Conservation (phyloP, 1,140 invertebrate genomes). For the Drosophila yakuba region DNA sequence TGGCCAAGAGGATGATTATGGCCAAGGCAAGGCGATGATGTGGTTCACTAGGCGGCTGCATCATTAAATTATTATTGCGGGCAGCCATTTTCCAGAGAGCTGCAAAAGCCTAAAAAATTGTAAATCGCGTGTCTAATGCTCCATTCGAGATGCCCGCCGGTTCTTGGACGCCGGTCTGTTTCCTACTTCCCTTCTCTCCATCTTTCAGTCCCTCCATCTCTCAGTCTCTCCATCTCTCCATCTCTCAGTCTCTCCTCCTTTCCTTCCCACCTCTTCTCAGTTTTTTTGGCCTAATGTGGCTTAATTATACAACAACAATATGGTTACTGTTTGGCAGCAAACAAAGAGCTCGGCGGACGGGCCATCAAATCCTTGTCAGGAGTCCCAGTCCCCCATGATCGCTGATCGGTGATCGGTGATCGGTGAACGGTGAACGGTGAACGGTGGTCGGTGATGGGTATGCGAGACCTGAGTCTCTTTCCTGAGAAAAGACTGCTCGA, state of each 20-base stretch:
- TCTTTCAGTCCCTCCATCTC: too few relatives aligned
- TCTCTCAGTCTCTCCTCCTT: too few relatives aligned
- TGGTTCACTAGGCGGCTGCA: constrained; percentile 68
- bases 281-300: constrained; percentile 67
- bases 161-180: constrained; percentile 6
- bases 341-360: constrained; percentile 31
- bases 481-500: constrained; percentile 67
- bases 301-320: constrained; percentile 68
- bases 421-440: not conserved
- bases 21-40: constrained; percentile 55
- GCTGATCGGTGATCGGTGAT: not conserved
- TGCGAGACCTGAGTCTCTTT: constrained; percentile 43
- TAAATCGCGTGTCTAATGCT: constrained; percentile 74
- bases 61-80: constrained; percentile 81
- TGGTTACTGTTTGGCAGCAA: constrained; percentile 61
- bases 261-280: not conserved
- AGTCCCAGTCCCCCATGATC: constrained; percentile 18
- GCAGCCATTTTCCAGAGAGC: constrained; percentile 51
- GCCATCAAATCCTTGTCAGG: constrained; percentile 76
- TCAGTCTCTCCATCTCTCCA: too few relatives aligned
- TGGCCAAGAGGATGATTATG: constrained; percentile 25
- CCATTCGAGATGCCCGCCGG: constrained; percentile 61
- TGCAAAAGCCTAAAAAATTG: constrained; percentile 53
- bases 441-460: not conserved
- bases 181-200: too few relatives aligned